phyloP scores from a whole-genome alignment of 2,888 invertebrate species.

The Podotricha telesiphe region DNA sequence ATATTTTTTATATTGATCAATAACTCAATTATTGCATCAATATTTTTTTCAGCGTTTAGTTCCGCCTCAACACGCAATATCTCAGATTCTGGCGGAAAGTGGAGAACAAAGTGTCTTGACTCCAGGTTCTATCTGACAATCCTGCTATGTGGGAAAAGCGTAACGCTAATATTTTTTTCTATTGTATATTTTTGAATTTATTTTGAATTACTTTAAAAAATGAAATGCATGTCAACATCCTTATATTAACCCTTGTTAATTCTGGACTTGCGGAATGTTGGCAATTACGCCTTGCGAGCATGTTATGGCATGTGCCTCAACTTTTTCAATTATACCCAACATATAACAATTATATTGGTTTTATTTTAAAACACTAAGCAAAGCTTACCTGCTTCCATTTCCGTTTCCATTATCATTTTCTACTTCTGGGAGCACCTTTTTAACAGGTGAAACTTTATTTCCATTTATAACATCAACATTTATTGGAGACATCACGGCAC shows the following conservation, averaged over 20 bases:
- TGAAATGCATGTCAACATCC: not conserved
- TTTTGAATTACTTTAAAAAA: no score
- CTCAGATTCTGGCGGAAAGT: no score
- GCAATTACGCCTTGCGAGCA: constrained; percentile 13
- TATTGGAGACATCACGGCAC: constrained; percentile 76
- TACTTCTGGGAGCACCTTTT: constrained; percentile 71
- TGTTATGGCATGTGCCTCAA: not conserved
- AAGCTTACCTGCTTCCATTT: constrained; percentile 57
- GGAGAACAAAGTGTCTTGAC: no score
- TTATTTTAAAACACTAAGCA: not conserved
- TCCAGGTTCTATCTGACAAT: no score
- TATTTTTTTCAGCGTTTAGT: no score
- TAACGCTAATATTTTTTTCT: no score
- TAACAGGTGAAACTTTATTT: constrained; percentile 61
- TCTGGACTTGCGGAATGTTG: constrained; percentile 18
- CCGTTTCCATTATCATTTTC: constrained; percentile 61
- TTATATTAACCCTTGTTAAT: constrained; percentile 47
- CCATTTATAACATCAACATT: constrained; percentile 67
- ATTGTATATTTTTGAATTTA: no score
- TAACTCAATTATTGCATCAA: no score
- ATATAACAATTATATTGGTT: not conserved
- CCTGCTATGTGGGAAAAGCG: no score
- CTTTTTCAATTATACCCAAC: not conserved
- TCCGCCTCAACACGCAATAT: no score
- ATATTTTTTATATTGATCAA: no score